A percentile compares a stretch with the other conserved stretches of the same genome.
phyloP scores from a whole-genome alignment of 2,113 vertebrate species.

The Taurulus bubalis region DNA sequence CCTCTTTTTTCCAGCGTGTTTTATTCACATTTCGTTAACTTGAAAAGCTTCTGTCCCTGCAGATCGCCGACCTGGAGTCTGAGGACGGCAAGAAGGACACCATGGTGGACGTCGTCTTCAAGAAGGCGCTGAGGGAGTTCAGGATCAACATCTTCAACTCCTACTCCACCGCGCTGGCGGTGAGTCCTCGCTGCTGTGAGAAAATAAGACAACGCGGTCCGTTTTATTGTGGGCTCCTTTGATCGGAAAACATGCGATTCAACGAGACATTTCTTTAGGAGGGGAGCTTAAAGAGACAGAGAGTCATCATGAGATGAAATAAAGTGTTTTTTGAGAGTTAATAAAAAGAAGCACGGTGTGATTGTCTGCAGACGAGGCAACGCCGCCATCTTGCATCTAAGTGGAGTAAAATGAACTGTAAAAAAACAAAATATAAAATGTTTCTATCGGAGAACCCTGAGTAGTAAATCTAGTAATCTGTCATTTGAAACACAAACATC shows the following conservation, averaged over 20 bases:
- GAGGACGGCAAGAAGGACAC: conserved; percentile 97
- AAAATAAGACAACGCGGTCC: too few relatives aligned
- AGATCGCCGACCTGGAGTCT: conserved; percentile 94
- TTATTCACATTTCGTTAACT: background rate
- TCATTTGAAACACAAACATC: too few relatives aligned
- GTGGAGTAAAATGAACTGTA: too few relatives aligned
- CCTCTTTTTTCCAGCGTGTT: background rate
- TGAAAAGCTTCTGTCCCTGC: background rate
- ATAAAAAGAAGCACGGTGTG: too few relatives aligned
- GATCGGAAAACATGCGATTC: too few relatives aligned
- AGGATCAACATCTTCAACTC: conserved; percentile 97
- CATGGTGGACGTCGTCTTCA: conserved; percentile 95
- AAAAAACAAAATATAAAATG: background rate
- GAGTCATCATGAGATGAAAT: background rate
- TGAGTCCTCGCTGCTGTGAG: too few relatives aligned
- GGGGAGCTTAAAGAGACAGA: too few relatives aligned
- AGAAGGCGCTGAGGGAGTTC: conserved; percentile 97
- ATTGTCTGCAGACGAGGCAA: too few relatives aligned
- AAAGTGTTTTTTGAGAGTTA: too few relatives aligned
- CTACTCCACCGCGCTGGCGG: conserved; percentile 92
- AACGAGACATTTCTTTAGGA: background rate
- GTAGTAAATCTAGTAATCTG: background rate
- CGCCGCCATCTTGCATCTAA: too few relatives aligned
- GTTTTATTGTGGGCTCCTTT: too few relatives aligned
- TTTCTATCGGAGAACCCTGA: background rate